Evolutionary conservation across 2,113 vertebrate species (phyloP).

Genomic region (Alosa alosa): DNA sequence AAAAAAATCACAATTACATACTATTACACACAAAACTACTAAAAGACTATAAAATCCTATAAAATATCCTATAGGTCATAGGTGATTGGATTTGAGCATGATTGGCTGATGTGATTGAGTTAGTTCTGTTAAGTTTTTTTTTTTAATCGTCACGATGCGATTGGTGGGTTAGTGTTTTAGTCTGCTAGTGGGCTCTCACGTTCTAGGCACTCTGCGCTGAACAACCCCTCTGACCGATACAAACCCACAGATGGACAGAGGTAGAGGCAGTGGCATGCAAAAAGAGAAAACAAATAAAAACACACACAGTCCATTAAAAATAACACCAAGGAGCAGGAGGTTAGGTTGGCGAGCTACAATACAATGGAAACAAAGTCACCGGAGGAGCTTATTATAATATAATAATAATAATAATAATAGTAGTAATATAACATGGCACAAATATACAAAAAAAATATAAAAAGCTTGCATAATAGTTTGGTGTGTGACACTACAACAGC

Average conservation of each 20-base stretch:
- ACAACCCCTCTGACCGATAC: slow-evolving; percentile 54
- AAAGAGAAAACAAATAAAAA: slow-evolving; percentile 45
- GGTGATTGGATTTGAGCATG: neutral
- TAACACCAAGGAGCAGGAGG: neutral
- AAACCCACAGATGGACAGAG: slow-evolving; percentile 46
- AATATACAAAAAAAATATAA: neutral
- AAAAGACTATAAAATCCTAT: neutral
- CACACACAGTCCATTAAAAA: neutral
- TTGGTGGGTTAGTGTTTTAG: neutral
- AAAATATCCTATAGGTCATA: neutral
- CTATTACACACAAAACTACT: slow-evolving; percentile 16
- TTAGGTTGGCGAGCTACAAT: neutral
- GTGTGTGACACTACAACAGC: neutral
- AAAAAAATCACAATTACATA: slow-evolving; percentile 13
- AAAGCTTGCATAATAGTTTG: neutral
- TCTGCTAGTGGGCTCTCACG: slow-evolving; percentile 57
- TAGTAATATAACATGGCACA: neutral
- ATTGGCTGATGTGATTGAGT: slow-evolving; percentile 10
- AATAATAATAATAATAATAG: too few species aligned
- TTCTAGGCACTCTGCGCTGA: slow-evolving; percentile 49
- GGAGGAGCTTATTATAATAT: neutral
- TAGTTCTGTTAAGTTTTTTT: slow-evolving; percentile 19
- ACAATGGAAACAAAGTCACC: neutral
- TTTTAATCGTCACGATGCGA: neutral
- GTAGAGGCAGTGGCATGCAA: slow-evolving; percentile 51